Conservation (phyloP, 2,797 vertebrate species). For the Merluccius polli region DNA sequence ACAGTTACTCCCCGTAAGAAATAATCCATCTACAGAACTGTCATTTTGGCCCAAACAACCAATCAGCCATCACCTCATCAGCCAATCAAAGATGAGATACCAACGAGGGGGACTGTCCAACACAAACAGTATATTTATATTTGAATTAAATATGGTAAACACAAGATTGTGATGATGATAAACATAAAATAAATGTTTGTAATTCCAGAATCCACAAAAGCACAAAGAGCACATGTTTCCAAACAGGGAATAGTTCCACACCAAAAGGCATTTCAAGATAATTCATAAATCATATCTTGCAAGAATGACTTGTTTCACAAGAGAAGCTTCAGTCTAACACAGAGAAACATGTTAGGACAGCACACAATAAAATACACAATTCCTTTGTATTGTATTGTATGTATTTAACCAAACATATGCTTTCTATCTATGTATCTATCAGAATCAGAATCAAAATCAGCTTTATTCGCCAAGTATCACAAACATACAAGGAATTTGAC, state of each 20-base stretch:
- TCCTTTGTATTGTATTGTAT: no score
- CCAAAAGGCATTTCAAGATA: neutral
- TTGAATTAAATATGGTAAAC: neutral
- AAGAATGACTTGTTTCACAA: neutral
- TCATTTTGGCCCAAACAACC: neutral
- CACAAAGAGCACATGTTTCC: neutral
- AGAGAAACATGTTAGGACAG: neutral
- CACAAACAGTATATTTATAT: neutral
- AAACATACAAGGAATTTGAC: no score
- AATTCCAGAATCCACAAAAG: neutral
- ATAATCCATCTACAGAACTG: neutral
- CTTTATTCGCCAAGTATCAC: no score
- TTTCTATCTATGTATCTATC: no score
- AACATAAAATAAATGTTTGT: neutral
- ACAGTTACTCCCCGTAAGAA: neutral
- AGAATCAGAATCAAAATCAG: no score
- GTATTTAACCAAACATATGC: no score
- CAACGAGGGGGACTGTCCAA: neutral
- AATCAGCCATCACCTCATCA: slow-evolving; percentile 6
- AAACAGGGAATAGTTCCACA: neutral
- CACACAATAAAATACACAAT: neutral
- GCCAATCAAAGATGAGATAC: slow-evolving; percentile 10
- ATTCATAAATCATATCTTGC: neutral
- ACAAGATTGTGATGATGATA: neutral
- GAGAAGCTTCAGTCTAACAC: neutral